Base-by-base conservation (phyloP, 2,888 invertebrate genomes). In the Hetaerina titia region DNA sequence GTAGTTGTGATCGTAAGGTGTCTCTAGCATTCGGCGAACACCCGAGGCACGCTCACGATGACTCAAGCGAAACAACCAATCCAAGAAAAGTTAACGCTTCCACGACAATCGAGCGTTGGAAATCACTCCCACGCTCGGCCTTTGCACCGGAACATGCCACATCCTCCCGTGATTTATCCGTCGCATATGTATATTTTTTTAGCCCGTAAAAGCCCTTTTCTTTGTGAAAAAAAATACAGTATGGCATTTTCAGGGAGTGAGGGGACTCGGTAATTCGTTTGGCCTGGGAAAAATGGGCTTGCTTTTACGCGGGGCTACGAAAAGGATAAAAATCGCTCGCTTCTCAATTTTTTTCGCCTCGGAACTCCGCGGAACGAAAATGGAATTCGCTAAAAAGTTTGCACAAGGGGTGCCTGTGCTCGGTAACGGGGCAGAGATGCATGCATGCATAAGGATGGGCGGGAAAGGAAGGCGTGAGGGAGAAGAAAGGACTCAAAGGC, bases 181-280 rank as follows among this genome's bases (percentile, higher is more conserved):
- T 45, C 45, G 45, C 45, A 45, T 45, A 45, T 45, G 45, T 45
- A 45, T 60, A 60, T 60, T 74, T 15, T 25, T 81, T 81, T 11
- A 25, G 31, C 19, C 31, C 81, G 81, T 81, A 31, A 81, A n/a
- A 81, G 81, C 81, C 81, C n/a, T 13, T 22, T 6, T n/a, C 7
- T 69, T 69, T 22, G 69, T n/a, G n/a, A 22, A n/a, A 45, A 45
- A 45, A 45, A 45, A 45, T 45, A 45, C 45, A 19, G 69, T n/a
- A 69, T 69, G n/a, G 81, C 81, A 25, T 81, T 31, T 81, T 31
- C 13, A 25, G 81, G 81, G 81, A 81, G 81, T 31, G n/a, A 69
- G 69, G n/a, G n/a, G 69, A n/a, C 15, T 31, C 81, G 9, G 81
- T 81, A 81, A 81, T 81, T 31, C 81, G 81, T 81, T 81, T 81